Evolutionary conservation across 2,888 invertebrate species (phyloP), one percentile per base, ranked within the genome.

Genomic region (Aleiodes alternator): DNA sequence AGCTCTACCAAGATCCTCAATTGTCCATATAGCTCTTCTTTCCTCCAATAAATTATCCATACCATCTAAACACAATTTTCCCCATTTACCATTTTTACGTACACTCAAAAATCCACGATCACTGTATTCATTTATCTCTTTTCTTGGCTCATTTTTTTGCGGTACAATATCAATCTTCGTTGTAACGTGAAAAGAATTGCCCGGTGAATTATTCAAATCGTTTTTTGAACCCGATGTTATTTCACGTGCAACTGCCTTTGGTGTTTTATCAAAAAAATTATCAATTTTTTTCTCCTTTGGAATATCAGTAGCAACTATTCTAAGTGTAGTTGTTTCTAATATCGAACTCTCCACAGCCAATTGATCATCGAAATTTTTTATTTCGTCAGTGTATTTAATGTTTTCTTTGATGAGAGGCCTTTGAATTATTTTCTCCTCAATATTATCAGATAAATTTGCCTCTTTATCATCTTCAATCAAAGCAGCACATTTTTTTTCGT

Each of bases 51-150:
- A 91, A 79, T 92, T 91, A 61, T 92, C 91, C 83, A 94, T 93
- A 79, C 93, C 94, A 78, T 94, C 93, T 16, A 95, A 91, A 82
- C 96, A 96, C 4, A 95, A 90, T 85, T 95, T 94, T 5, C 95
- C 95, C 96, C 96, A 96, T 66, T 92, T 91, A 0, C 95, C 95
- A 81, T 93, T 92, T 84, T 94, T 94, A 50, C 94, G 91, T 1
- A 95, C 93, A 92, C 94, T 94, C 43, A 95, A 91, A 82, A 92
- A 94, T 34, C 95, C 95, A 91, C 81, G 83, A 38, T 87, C 85
- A 61, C 84, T 86, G 70, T 88, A 89, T 73, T 84, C 85, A 69
- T 88, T 85, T 0, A 87, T 68, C 23, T 89, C 89, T 1, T 84
- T 81, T n/a, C 78, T 80, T n/a, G 70, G 55, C 16, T 76, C 77